Evolutionary conservation across 2,888 invertebrate genomes (phyloP), one percentile per base, ranked within the genome.

Genomic region (Ichneumoninae sp.): DNA sequence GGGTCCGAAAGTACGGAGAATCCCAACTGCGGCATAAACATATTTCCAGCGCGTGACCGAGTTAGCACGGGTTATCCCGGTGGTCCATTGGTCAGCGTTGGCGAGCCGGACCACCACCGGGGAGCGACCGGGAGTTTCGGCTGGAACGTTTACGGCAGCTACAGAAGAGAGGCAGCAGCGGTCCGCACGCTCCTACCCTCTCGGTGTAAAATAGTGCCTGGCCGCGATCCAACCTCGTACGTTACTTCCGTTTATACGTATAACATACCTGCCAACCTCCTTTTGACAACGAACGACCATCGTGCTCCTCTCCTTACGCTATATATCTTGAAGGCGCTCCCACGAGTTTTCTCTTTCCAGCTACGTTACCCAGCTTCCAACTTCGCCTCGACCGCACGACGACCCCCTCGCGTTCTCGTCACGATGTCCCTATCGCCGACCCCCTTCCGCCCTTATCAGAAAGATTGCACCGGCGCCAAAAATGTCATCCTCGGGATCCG

Each of bases 211-310:
- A 93, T 92, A 92, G 91, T 91, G 90, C 88, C 92, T 93, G 93
- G 93, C 92, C 88, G 71, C 80, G 91, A 89, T 92, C 93, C 93
- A 93, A 92, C 89, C 91, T 92, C 92, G 89, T 92, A 91, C 90
- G 91, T 92, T 92, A 91, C 89, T 89, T 90, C 91, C 91, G 91
- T 89, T 91, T 92, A 88, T 92, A 92, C 91, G 90, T 91, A 84
- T 84, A 91, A 92, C 90, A 88, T 88, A 91, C 91, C 90, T 91
- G 90, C 89, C 90, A 88, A 89, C 86, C 89, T 85, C 85, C 85
- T 88, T 86, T 83, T 86, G 84, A 83, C 78, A 84, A 75, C 83
- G 68, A 68, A 77, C 71, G 76, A 76, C 76, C 69, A 79, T 69
- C 79, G 71, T 57, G 60, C 33, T 68, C n/a, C 63, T 79, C 79